A percentile compares a stretch with the other conserved stretches of the same genome.
These are phyloP conservation scores for Leptopilina clavipes DNA, from an alignment of 1,140 invertebrate genomes.

Conservation along the genomic window DNA sequence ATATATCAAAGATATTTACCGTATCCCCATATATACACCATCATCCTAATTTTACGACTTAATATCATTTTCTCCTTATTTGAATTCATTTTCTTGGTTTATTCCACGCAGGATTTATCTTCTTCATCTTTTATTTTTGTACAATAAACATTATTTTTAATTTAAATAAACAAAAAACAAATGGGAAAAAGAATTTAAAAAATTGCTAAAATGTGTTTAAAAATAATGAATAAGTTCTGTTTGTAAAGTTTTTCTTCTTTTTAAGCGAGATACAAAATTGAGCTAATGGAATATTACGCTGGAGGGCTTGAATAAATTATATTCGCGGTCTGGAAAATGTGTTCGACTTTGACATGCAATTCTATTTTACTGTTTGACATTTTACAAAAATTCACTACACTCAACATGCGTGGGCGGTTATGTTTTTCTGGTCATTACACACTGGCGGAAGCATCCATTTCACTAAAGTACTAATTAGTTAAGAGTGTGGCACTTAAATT, in stretches of 20 bases:
- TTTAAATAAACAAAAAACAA: too few species aligned
- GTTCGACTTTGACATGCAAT: conserved; percentile 61
- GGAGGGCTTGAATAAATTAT: neutral
- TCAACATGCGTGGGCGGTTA: conserved; percentile 8
- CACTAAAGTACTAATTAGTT: neutral
- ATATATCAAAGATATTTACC: neutral
- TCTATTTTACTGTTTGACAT: conserved; percentile 25
- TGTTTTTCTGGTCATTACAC: conserved; percentile 21
- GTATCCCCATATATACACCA: neutral
- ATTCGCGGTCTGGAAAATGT: conserved; percentile 63
- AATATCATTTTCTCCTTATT: too few species aligned
- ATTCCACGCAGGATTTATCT: too few species aligned
- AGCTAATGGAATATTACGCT: neutral
- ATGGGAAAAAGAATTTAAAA: too few species aligned
- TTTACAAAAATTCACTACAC: neutral
- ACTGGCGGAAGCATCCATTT: neutral
- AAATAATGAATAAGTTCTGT: neutral
- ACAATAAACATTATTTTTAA: too few species aligned
- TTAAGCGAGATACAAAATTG: neutral
- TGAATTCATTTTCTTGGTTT: too few species aligned
- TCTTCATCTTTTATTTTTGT: too few species aligned
- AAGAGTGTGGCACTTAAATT: neutral
- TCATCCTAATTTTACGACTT: too few species aligned
- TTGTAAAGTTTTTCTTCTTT: neutral
- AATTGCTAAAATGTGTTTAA: too few species aligned